These are phyloP conservation scores for Alectura lathami DNA, from an alignment of 2,113 vertebrate species.

Conservation along the genomic window DNA sequence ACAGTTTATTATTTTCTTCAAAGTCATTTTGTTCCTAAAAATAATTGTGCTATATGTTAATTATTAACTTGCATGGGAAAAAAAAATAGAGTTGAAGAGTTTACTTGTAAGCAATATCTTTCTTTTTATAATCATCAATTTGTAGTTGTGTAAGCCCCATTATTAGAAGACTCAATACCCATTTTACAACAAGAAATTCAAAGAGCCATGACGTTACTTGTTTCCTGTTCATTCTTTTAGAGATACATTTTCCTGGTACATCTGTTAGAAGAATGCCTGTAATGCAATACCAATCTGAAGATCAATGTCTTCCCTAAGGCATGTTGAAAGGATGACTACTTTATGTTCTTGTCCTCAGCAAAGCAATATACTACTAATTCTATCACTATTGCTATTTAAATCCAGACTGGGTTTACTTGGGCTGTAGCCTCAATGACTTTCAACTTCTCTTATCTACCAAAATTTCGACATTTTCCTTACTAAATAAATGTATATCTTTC, in stretches of 20 bases:
- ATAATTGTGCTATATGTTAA: background rate
- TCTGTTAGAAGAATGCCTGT: background rate
- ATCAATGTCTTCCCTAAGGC: background rate
- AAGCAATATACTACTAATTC: rapidly evolving
- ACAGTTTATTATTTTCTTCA: background rate
- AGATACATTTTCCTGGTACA: background rate
- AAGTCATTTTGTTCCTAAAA: background rate
- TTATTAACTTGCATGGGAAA: background rate
- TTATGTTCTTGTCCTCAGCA: background rate
- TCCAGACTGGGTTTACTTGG: background rate
- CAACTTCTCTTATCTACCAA: background rate
- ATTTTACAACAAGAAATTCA: background rate
- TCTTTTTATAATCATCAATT: background rate
- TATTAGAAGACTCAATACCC: background rate
- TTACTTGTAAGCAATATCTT: background rate
- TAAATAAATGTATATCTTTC: background rate
- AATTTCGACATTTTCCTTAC: background rate
- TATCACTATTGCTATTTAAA: background rate
- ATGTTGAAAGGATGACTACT: background rate
- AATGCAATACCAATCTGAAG: background rate
- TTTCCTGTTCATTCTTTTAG: background rate
- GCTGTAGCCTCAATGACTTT: background rate
- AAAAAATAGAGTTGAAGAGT: background rate
- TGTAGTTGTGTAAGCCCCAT: background rate
- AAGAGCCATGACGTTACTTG: background rate